Evolutionary conservation across 2,888 invertebrate genomes (phyloP), one percentile per base, ranked within the genome.

Genomic region (Aporophyla lueneburgensis): DNA sequence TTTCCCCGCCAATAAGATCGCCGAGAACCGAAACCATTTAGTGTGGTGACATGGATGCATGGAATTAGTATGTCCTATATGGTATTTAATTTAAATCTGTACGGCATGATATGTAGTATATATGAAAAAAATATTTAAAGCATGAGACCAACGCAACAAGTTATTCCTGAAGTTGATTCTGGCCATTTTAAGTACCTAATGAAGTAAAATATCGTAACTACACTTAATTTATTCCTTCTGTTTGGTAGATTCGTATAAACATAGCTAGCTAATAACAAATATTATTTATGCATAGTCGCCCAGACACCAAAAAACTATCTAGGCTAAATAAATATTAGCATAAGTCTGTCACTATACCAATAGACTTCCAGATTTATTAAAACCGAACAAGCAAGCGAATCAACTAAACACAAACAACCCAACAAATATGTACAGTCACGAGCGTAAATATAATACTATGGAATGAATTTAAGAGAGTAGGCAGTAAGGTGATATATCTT

Each of bases 1-100:
- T 76, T 66, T 53, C 6, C 59, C 51, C 80, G 77, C 82, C 77
- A 66, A 71, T 76, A 68, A 65, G 40, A 43, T 54, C 27, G 19
- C 21, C 16, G 49, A 21, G 40, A 46, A 27, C 27, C 46, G 56
- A 70, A 78, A 53, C 21, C 51, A 21, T 54, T n/a, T 27, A 49
- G 24, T 27, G 14, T 72, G 24, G 2, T 61, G 54, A 62, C 61
- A 21, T 14, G 16, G 9, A 33, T 51, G 19, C 5, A 49, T 49
- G 49, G 16, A 16, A 49, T 49, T 16, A 49, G 5, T 16, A 54
- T 54, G 54, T 54, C 10, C 54, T n/a, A n/a, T 54, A 54, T n/a
- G n/a, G 10, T 46, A 9, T 12, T 54, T 54, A n/a, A 54, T 10
- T 12, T 10, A 46, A 46, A 46, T 46, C 43, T 46, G 10, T 46